Evolutionary conservation across 1,140 invertebrate genomes (phyloP), one percentile per base, ranked within the genome.

Genomic region (Dreissena rostriformis): DNA sequence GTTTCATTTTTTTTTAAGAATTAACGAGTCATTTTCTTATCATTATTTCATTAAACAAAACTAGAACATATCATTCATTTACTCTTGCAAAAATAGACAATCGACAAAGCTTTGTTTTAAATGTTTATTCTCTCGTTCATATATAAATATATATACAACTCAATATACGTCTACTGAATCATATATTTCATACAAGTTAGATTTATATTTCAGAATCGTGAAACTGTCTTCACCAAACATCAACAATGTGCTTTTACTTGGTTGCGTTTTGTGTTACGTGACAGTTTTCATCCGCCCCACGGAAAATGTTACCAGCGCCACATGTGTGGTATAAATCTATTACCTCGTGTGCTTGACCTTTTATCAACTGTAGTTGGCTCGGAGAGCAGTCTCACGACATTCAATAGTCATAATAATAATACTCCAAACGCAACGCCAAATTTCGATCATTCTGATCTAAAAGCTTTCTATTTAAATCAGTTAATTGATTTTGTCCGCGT

Each of bases 141-240:
- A 5, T 39, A 39, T 39, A 39, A 39, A 39, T 2, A 39, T 5
- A 39, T 39, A 39, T 39, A 39, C 8, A 39, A 39, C 4, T 39
- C 8, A 39, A 39, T 39, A 39, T 39, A 39, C 2, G 8, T 39
- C 39, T 39, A 39, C 39, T 39, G 39, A 39, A 39, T 39, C 2
- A 39, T 5, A 39, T 8, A 39, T 11, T 4, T 5, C 61, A 7
- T 19, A 11, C 2, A 15, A 7, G 4, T 73, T 4, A 49, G 2
- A 24, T 67, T 68, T 65, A 19, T 53, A 53, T 91, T 93, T 55
- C 92, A 98, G 98, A 92, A 98, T 99, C 92, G 99, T 99, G 90
- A 99, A 99, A 95, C 99, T 99, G 98, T 99, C 98, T 5, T 98
- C 97, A 90, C 98, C 98, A 0, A 97, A 99, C 93, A 94, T 99